Percentiles rank a stretch among this genome's conserved stretches.
These are phyloP conservation scores for Chymomyza amoena DNA, from an alignment of 2,888 invertebrate genomes.

Conservation along the genomic window DNA sequence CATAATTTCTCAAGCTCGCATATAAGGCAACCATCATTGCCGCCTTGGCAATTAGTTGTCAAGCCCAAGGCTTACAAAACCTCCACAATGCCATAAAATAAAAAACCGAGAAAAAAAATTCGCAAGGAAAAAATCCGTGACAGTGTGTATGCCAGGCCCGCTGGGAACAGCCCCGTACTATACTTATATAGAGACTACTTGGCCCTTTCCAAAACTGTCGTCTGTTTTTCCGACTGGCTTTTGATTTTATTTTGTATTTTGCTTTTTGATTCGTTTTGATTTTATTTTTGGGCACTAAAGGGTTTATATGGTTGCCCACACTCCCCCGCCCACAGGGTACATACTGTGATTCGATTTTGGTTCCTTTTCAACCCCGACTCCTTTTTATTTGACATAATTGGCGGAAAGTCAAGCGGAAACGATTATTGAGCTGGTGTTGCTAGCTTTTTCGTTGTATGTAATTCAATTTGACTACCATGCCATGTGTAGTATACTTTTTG, in stretches of 20 bases:
- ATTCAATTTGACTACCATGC: conserved; percentile 59
- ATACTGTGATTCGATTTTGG: conserved; percentile 9
- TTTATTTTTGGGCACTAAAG: conserved; percentile 24
- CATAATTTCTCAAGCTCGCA: conserved; percentile 9
- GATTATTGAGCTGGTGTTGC: conserved; percentile 46
- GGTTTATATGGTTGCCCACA: conserved; percentile 43
- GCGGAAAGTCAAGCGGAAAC: conserved; percentile 67
- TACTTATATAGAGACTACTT: background rate
- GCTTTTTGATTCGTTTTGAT: conserved; percentile 30
- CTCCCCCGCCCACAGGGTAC: conserved; percentile 23
- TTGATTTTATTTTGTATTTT: conserved; percentile 7
- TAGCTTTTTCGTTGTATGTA: conserved; percentile 37
- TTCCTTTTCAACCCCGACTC: conserved; percentile 2
- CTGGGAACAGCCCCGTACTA: conserved; percentile 20
- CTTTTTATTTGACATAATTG: conserved; percentile 62
- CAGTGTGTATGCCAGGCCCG: conserved; percentile 13
- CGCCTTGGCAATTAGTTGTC: conserved; percentile 42
- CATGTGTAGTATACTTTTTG: conserved; percentile 15
- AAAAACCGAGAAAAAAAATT: background rate
- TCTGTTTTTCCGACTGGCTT: background rate
- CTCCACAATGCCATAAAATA: conserved; percentile 13
- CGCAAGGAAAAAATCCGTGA: background rate
- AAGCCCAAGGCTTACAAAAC: conserved; percentile 21
- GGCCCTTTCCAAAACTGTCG: background rate
- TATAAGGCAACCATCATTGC: background rate